Evolutionary conservation across 2,888 invertebrate genomes (phyloP).

Genomic region (Scaptomyza parva): DNA sequence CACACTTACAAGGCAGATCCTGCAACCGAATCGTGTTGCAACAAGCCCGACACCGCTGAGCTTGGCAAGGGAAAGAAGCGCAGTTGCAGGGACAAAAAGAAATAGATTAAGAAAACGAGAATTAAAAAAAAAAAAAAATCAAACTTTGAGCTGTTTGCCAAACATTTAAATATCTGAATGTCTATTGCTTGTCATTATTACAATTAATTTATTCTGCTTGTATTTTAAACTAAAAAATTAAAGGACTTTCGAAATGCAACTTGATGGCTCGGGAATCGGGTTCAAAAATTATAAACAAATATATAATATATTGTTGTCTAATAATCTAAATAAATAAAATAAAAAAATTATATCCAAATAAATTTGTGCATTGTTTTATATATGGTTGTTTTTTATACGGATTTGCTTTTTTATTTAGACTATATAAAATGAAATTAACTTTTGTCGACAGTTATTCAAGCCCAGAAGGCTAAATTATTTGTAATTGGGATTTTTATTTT

Average conservation of each 20-base stretch:
- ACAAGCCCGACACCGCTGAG: constrained; percentile 16
- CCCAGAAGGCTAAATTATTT: no score
- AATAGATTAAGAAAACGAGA: background rate
- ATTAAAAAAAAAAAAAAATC: background rate
- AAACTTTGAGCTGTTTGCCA: background rate
- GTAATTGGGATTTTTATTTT: no score
- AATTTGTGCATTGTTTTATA: no score
- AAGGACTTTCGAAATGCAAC: background rate
- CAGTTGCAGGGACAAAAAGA: constrained; percentile 43
- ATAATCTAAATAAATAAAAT: no score
- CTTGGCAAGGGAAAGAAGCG: constrained; percentile 9
- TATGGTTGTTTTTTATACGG: no score
- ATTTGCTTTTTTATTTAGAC: no score
- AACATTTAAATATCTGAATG: background rate
- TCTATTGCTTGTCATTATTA: background rate
- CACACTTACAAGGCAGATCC: constrained; percentile 16
- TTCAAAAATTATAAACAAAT: background rate
- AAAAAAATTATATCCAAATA: no score
- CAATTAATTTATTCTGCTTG: background rate
- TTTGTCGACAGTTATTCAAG: no score
- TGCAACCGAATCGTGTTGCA: constrained; percentile 36
- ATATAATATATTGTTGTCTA: no score
- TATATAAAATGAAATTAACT: no score
- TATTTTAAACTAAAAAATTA: background rate
- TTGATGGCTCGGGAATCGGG: background rate